A percentile compares a stretch with the other conserved stretches of the same genome.
Conservation (phyloP, 2,113 vertebrate genomes). For the Eidolon helvum region DNA sequence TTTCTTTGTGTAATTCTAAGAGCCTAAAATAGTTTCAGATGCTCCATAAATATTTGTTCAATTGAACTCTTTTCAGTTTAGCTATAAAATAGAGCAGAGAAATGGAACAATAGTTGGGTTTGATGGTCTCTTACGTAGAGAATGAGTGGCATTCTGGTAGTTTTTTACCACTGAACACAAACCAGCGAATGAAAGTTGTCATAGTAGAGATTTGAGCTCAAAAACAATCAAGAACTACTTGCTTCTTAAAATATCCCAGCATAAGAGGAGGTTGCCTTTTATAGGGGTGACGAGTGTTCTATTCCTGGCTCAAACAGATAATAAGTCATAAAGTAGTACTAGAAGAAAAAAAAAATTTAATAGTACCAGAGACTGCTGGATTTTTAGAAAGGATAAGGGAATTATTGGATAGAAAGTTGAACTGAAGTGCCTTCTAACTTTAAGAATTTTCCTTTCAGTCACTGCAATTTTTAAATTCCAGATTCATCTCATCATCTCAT, state of each 20-base stretch:
- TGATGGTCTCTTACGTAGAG: background rate
- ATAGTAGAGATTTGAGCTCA: constrained; percentile 9
- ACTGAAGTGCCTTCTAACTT: constrained; percentile 40
- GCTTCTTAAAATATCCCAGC: constrained; percentile 3
- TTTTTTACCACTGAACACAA: constrained; percentile 14
- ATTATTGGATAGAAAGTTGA: background rate
- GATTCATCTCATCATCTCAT: constrained; percentile 25
- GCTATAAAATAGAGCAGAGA: background rate
- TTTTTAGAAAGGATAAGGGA: background rate
- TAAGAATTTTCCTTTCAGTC: constrained; percentile 21
- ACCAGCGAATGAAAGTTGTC: constrained; percentile 21
- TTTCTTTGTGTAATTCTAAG: background rate
- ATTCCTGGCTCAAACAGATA: background rate
- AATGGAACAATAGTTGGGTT: background rate
- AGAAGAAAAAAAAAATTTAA: background rate
- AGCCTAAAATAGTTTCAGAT: background rate
- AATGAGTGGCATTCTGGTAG: background rate
- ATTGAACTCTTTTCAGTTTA: constrained; percentile 33
- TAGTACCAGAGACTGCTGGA: background rate
- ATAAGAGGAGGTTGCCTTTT: background rate
- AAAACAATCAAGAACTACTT: constrained; percentile 47
- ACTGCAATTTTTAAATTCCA: constrained; percentile 18
- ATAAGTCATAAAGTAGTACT: background rate
- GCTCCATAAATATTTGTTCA: background rate
- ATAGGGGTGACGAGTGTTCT: background rate